Evolutionary conservation across 2,797 vertebrate genomes (phyloP), one percentile per base, ranked within the genome.

Genomic region (Sebastes taczanowskii): DNA sequence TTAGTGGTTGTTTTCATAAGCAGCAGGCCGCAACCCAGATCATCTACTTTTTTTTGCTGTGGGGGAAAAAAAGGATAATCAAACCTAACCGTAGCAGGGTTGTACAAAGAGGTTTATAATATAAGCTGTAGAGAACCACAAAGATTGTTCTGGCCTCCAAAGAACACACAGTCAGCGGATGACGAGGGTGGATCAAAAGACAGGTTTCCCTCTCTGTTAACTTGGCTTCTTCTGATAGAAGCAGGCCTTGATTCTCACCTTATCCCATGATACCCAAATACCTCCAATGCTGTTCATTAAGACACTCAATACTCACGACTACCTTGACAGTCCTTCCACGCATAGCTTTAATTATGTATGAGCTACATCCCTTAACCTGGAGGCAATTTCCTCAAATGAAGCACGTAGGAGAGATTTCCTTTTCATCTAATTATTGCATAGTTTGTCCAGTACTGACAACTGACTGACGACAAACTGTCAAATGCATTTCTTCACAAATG

Each of bases 1-100:
- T 77, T 58, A 88, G 80, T 77, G 70, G 69, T 38, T 94, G 80
- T 92, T 94, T 94, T 93, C 60, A 84, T 77, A 86, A 81, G 87
- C 67, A 86, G 69, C 69, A 74, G 86, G 65, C 80, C 67, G 4
- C 61, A 81, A 66, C 69, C 70, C 78, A 80, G 66, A 78, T 85
- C 80, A 62, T 71, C 65, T 35, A 58, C 30, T 74, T 86, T 82
- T 76, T 87, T 83, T 69, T 56, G n/a, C 53, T 30, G n/a, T 25
- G 67, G 82, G 20, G 67, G 32, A 81, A 80, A 72, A 77, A 67
- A 60, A 69, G 52, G 73, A 78, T 35, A 82, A 81, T 82, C 38
- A 71, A 80, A 80, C 67, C 30, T 27, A 35, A 80, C 55, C 11
- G 11, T 67, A 75, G 53, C 58, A 25, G 46, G 75, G 73, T 82